Evolutionary conservation across 2,888 invertebrate genomes (phyloP), one percentile per base, ranked within the genome.

Genomic region (Escarpia spicata): DNA sequence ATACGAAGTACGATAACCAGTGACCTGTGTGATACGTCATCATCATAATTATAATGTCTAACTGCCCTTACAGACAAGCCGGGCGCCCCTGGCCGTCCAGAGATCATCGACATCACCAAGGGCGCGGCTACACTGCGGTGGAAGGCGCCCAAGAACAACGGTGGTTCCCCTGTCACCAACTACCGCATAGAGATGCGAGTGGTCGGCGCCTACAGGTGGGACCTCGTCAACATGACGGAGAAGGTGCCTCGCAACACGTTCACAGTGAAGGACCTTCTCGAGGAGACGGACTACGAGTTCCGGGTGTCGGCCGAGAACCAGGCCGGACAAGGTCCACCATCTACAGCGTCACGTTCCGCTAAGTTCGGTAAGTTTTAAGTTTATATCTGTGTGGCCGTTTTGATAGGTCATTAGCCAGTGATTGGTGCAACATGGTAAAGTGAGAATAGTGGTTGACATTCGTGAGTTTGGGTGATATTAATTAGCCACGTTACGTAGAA

Each of bases 271-370:
- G 93, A 93, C 3, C 94, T 96, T 58, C 94, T 94, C 91, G 95
- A 95, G 9, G 95, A 95, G 92, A 94, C 94, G n/a, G 95, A 98
- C 95, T 99, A 99, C 95, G 97, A 98, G 97, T 98, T 98, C 97
- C 97, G 98, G 94, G 97, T 99, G 37, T 97, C 98, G 95, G 98
- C 98, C 0, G 97, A 97, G 94, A 99, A 99, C 96, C 98, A 98
- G 26, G 97, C 98, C 92, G 98, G 98, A 6, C 97, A 97, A 92
- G 98, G 98, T 75, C 98, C 98, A 94, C 98, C 98, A 12, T 94
- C 94, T 58, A 12, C 91, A 15, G 93, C 92, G 43, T 93, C 94
- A 90, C 37, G 93, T 31, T 93, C 94, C 12, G 93, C 93, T 90
- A 94, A 94, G 93, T 93, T 94, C 92, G 94, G 94, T 94, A 92